phyloP scores from a whole-genome alignment of 2,888 invertebrate species.

The Linnaemya tessellans region DNA sequence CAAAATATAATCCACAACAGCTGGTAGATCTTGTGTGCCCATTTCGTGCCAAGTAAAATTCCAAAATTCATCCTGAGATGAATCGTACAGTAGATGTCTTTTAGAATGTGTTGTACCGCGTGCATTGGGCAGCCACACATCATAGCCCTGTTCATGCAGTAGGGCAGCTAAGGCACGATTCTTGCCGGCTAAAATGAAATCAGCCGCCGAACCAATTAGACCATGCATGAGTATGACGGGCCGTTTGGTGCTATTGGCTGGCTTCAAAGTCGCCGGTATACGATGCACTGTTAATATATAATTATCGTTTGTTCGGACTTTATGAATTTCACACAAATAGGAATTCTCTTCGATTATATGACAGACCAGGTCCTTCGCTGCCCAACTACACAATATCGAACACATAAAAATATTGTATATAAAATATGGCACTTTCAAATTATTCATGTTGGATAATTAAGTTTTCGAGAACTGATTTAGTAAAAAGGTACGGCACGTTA shows the following conservation, averaged over 20 bases:
- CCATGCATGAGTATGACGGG: slow-evolving; percentile 80
- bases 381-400: background rate
- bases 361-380: slow-evolving; percentile 76
- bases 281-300: slow-evolving; percentile 80
- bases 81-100: slow-evolving; percentile 75
- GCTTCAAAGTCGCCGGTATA: slow-evolving; percentile 74
- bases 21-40: slow-evolving; percentile 79
- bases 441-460: background rate
- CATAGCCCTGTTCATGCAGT: slow-evolving; percentile 79
- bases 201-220: slow-evolving; percentile 79
- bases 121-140: slow-evolving; percentile 81
- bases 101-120: slow-evolving; percentile 80
- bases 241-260: background rate
- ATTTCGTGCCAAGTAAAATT: slow-evolving; percentile 82
- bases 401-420: background rate
- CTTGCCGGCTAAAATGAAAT: slow-evolving; percentile 78
- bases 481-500: too few species aligned
- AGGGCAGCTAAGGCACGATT: slow-evolving; percentile 76
- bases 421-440: background rate
- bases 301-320: slow-evolving; percentile 78
- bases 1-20: slow-evolving; percentile 78
- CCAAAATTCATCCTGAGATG: slow-evolving; percentile 78
- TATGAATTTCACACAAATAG: slow-evolving; percentile 78
- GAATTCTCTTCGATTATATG: slow-evolving; percentile 76
- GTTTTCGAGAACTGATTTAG: background rate